Base-by-base conservation (phyloP, 2,888 invertebrate genomes). In the Pachymerium ferrugineum region DNA sequence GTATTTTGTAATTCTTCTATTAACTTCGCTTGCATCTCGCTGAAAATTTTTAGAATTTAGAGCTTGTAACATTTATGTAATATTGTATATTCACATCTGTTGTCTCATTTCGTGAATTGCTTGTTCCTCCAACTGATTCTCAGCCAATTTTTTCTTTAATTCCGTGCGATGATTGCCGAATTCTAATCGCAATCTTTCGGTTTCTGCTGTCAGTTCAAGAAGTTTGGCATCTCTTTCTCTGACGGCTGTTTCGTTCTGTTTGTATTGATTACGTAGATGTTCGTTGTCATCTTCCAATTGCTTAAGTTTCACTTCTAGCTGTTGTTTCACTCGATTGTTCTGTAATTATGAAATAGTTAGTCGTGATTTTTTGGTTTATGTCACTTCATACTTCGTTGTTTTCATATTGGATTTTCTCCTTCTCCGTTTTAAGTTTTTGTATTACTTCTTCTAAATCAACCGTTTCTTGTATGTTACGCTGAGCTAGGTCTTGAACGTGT, bases 231-330 rank as follows among this genome's bases (percentile, higher is more conserved):
- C 78, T n/a, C 77, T 67, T 10, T 77, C 76, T 16, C 25, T 42
- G 10, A 77, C 72, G 5, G 75, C 74, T 8, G 33, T 30, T 22
- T 72, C 72, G 12, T 75, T 47, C 31, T 75, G 73, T 10, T 71
- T 31, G 28, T 72, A 73, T 47, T 76, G 72, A 2, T 25, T 25
- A n/a, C 62, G 31, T 6, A 76, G 67, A 5, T 47, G 31, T 29
- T 74, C 73, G 5, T 74, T 10, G 28, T 70, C 70, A 14, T 12
- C 19, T 19, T 47, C 54, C 12, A 67, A 12, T 16, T 42, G 29
- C 16, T n/a, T 73, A 14, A 79, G 76, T 72, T 78, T 78, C 10
- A 47, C 74, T 70, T 80, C 78, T 29, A 80, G 68, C 33, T 77
- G 79, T 5, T 38, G 2, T 14, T 19, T 71, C 70, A 79, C 79